These are phyloP conservation scores for Acanthiza pusilla DNA, from an alignment of 2,797 vertebrate genomes.

Conservation along the genomic window DNA sequence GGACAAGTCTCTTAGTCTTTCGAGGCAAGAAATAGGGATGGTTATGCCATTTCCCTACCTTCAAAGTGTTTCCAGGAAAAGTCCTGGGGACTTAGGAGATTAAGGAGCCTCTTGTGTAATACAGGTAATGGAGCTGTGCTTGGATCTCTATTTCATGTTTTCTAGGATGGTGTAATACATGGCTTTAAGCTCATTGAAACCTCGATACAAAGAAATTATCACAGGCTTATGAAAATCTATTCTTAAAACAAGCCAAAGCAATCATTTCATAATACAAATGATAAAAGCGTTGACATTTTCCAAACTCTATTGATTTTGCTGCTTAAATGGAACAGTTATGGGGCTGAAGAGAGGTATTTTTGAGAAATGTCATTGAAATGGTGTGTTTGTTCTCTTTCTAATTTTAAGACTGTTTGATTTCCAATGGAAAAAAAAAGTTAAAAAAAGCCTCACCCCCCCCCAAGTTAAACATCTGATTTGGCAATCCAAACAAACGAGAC, in stretches of 20 bases:
- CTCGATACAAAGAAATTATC: background rate
- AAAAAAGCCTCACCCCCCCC: background rate
- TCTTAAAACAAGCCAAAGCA: background rate
- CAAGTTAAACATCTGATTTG: slow-evolving; percentile 15
- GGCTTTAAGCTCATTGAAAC: background rate
- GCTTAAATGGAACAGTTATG: background rate
- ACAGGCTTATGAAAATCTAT: background rate
- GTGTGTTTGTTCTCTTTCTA: background rate
- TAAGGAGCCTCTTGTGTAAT: background rate
- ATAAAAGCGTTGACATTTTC: background rate
- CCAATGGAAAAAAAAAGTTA: background rate
- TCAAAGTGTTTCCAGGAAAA: background rate
- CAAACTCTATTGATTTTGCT: background rate
- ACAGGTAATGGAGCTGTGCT: background rate
- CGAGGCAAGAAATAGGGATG: background rate
- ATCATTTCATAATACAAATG: background rate
- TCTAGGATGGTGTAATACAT: background rate
- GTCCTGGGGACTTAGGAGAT: background rate
- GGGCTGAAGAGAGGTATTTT: background rate
- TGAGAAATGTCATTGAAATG: background rate
- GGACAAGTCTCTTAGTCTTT: background rate
- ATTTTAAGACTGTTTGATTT: background rate
- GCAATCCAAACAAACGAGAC: background rate
- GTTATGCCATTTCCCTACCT: background rate
- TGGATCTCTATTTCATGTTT: background rate